These are phyloP conservation scores for Hydrotaea diabolus DNA, from an alignment of 2,888 invertebrate genomes.

Conservation along the genomic window DNA sequence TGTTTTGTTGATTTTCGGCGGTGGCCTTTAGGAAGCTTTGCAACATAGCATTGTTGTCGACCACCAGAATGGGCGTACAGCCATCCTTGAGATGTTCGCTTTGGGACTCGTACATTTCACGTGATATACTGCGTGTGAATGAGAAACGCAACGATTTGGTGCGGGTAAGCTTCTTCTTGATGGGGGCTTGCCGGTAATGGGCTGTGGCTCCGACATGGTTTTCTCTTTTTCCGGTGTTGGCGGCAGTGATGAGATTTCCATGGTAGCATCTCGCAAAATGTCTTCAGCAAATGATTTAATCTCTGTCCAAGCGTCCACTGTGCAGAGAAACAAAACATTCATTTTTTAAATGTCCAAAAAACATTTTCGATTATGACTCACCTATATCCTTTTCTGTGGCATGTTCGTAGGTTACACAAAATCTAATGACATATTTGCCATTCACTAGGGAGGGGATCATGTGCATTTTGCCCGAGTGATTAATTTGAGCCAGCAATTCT, in stretches of 20 bases:
- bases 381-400: slow-evolving; percentile 87
- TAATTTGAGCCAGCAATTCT: slow-evolving; percentile 88
- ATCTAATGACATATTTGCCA: slow-evolving; percentile 88
- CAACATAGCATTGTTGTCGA: slow-evolving; percentile 77
- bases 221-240: slow-evolving; percentile 76
- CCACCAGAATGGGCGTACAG: slow-evolving; percentile 80
- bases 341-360: no score
- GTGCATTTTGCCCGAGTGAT: slow-evolving; percentile 91
- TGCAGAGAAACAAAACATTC: background rate
- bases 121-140: slow-evolving; percentile 81
- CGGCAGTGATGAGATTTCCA: slow-evolving; percentile 74
- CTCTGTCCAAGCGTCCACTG: slow-evolving; percentile 84
- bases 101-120: slow-evolving; percentile 80
- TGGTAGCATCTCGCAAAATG: slow-evolving; percentile 80
- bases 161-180: slow-evolving; percentile 79
- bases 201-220: slow-evolving; percentile 72
- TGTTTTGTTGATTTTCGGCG: slow-evolving; percentile 72
- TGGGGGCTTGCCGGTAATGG: slow-evolving; percentile 75
- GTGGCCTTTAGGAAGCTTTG: slow-evolving; percentile 78
- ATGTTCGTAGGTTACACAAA: slow-evolving; percentile 90
- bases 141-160: slow-evolving; percentile 80
- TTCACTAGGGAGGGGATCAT: slow-evolving; percentile 92
- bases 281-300: slow-evolving; percentile 84
- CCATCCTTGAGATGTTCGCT: slow-evolving; percentile 80
- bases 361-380: slow-evolving; percentile 60